phyloP scores from a whole-genome alignment of 2,888 invertebrate species.

The Hanleya hanleyi region DNA sequence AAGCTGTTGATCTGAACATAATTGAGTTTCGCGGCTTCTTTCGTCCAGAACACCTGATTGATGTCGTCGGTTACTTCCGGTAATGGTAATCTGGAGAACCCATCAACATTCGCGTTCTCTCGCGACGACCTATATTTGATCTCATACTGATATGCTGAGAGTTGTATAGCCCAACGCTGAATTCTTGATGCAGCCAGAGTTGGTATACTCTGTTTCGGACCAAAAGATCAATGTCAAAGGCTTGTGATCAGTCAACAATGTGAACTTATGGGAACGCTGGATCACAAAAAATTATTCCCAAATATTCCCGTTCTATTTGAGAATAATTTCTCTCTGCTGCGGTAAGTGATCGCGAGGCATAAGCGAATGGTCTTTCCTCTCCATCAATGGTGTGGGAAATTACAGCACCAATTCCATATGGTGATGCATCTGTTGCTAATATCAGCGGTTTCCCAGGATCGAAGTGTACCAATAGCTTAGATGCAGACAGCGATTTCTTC shows the following conservation, averaged over 20 bases:
- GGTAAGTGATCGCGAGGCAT: constrained; percentile 29
- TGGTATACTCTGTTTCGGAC: constrained; percentile 46
- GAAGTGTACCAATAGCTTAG: constrained; percentile 43
- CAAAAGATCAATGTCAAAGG: constrained; percentile 33
- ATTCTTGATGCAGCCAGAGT: constrained; percentile 60
- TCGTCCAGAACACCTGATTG: neutral
- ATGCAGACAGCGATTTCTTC: constrained; percentile 38
- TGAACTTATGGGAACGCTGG: no score
- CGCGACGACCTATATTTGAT: constrained; percentile 18
- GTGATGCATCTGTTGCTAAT: constrained; percentile 70
- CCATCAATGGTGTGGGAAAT: constrained; percentile 35
- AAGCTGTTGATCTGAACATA: neutral
- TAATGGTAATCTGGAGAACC: constrained; percentile 47
- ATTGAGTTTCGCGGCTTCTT: constrained; percentile 13
- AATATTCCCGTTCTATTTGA: constrained; percentile 38
- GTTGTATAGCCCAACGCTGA: constrained; percentile 58
- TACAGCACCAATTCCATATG: constrained; percentile 56
- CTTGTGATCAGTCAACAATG: constrained; percentile 36
- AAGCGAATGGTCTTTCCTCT: constrained; percentile 33
- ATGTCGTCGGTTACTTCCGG: neutral
- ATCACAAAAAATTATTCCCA: constrained; percentile 32
- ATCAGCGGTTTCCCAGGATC: constrained; percentile 52
- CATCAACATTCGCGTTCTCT: constrained; percentile 57
- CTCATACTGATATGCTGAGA: constrained; percentile 31
- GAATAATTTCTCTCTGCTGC: constrained; percentile 33